Evolutionary conservation across 2,888 invertebrate species (phyloP).

Genomic region (Lacanobia oleracea): DNA sequence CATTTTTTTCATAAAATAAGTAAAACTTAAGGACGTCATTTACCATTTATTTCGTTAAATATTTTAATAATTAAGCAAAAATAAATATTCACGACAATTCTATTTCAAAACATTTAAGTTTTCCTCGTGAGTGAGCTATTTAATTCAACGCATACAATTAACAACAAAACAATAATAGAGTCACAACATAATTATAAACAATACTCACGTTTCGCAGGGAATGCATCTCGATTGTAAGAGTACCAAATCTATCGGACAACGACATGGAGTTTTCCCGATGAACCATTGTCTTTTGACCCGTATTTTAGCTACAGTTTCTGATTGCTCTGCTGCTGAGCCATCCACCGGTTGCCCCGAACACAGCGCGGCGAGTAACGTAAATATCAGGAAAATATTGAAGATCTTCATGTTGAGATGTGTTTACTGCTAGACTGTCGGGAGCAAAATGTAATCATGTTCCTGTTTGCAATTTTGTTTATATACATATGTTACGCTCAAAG

Average conservation of each 20-base stretch:
- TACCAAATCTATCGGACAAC: background rate
- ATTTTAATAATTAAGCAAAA: too few relatives aligned
- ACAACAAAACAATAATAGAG: background rate
- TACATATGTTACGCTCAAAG: too few relatives aligned
- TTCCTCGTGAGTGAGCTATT: background rate
- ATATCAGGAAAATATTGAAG: background rate
- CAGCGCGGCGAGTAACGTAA: background rate
- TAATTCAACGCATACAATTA: background rate
- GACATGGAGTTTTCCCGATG: background rate
- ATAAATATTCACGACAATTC: background rate
- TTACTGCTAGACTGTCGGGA: background rate
- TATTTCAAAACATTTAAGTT: background rate
- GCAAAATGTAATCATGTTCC: background rate
- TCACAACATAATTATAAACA: background rate
- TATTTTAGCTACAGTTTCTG: background rate
- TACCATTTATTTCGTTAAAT: too few relatives aligned
- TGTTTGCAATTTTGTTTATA: background rate
- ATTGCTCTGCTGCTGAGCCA: background rate
- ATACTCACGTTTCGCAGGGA: constrained; percentile 19
- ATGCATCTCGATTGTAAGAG: background rate
- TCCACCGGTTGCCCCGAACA: constrained; percentile 23
- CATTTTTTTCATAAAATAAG: too few relatives aligned
- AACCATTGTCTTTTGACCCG: constrained; percentile 21
- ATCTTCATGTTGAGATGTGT: constrained; percentile 15
- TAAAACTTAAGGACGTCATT: too few relatives aligned